Evolutionary conservation across 2,797 vertebrate genomes (phyloP), one percentile per base, ranked within the genome.

Genomic region (Bradypodion ventrale): DNA sequence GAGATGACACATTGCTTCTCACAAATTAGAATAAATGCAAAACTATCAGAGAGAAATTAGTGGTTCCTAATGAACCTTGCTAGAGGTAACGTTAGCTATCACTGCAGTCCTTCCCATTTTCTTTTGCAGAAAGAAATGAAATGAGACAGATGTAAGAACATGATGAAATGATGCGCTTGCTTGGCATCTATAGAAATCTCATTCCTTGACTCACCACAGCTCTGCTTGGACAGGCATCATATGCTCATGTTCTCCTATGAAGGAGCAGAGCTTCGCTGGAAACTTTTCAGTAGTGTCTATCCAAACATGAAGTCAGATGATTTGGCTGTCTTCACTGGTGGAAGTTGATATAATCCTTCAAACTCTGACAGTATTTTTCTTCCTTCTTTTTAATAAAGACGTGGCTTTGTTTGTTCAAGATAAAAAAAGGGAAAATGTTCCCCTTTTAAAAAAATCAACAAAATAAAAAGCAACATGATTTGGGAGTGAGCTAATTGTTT

Each of bases 221-320:
- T 78, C n/a, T 46, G 49, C 40, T 70, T 21, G 19, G 74, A 78
- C 70, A 62, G 65, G 25, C 15, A 60, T 40, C 75, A 84, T 78
- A 84, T 78, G 83, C 40, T 78, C 52, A 12, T 13, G 23, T 52
- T 77, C 21, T 10, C 44, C 46, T 35, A 78, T 70, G 65, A 78
- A 83, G 37, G 29, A 70, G 35, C 52, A 83, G 52, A 40, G n/a
- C 32, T 59, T 84, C 52, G 40, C 52, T 49, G n/a, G 65, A n/a
- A 62, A 49, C 3, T 46, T 44, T 23, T 60, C 40, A 56, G 52
- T 29, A 72, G 42, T 49, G 56, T 72, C 40, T 49, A 40, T 84
- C 83, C 78, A 72, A 78, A 27, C 23, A 63, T 16, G 21, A 29
- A 49, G 23, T 78, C n/a, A 70, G 56, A 78, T 78, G 6, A 84